These are phyloP conservation scores for Gryon sp. DNA, from an alignment of 1,140 invertebrate genomes.

Conservation along the genomic window DNA sequence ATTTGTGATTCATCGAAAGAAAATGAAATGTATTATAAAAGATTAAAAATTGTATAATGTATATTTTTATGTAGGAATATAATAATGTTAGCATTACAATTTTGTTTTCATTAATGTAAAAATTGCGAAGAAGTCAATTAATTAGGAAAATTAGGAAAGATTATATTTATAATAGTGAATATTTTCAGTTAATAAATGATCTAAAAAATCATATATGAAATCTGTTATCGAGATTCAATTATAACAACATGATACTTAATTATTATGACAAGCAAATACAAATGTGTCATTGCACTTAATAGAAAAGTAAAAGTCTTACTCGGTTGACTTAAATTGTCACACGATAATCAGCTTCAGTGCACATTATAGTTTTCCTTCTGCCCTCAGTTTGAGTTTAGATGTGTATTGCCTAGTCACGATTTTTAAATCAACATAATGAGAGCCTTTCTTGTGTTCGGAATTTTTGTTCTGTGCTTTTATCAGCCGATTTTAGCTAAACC, in stretches of 20 bases:
- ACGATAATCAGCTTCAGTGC: conserved; percentile 41
- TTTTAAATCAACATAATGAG: conserved; percentile 18
- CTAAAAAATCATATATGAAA: too few relatives aligned
- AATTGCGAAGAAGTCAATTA: too few relatives aligned
- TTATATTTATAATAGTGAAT: too few relatives aligned
- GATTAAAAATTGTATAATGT: background rate
- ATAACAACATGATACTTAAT: background rate
- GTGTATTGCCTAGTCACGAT: conserved; percentile 8
- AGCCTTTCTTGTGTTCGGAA: background rate
- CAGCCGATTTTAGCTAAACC: background rate
- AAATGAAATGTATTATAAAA: too few relatives aligned
- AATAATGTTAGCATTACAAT: background rate
- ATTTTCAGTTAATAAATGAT: too few relatives aligned
- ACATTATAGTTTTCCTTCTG: conserved; percentile 50
- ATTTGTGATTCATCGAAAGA: too few relatives aligned
- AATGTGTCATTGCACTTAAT: conserved; percentile 18
- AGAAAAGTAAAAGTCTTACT: conserved; percentile 41
- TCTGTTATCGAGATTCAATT: too few relatives aligned
- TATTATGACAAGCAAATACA: conserved; percentile 32
- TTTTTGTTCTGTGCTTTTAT: conserved; percentile 13
- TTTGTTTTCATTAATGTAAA: conserved; percentile 8
- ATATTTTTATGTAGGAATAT: background rate
- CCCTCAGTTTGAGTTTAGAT: conserved; percentile 28
- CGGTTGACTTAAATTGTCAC: conserved; percentile 30
- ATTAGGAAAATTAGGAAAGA: too few relatives aligned